Conservation (phyloP, 2,113 vertebrate genomes). For the Chionis minor region DNA sequence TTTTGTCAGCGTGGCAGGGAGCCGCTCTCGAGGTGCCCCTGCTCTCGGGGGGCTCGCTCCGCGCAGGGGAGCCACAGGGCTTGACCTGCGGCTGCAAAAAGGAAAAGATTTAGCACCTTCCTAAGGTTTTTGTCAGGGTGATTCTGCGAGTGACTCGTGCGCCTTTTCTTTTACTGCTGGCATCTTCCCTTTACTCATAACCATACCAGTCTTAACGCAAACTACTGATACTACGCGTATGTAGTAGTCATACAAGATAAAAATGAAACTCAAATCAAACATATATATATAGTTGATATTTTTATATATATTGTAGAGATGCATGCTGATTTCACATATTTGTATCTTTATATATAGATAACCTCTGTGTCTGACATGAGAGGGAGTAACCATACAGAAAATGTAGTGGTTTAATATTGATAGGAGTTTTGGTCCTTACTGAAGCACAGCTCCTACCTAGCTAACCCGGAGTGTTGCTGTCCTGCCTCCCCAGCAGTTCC, state of each 20-base stretch:
- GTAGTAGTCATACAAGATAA: neutral
- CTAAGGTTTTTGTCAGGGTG: neutral
- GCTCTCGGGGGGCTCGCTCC: neutral
- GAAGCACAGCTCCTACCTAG: neutral
- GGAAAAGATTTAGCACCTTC: neutral
- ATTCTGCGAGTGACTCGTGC: neutral
- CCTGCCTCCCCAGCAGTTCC: neutral
- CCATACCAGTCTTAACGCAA: neutral
- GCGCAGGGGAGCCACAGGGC: neutral
- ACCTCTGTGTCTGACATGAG: neutral
- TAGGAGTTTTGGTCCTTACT: neutral
- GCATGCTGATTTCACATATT: neutral
- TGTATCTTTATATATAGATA: neutral
- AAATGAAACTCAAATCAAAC: neutral
- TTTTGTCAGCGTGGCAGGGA: neutral
- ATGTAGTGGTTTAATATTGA: rapidly evolving
- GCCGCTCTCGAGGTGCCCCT: neutral
- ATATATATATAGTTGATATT: neutral
- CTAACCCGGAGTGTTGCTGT: neutral
- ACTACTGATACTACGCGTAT: neutral
- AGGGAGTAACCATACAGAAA: neutral
- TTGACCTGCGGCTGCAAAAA: neutral
- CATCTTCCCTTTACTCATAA: neutral
- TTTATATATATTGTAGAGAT: neutral
- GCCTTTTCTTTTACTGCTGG: neutral